Evolutionary conservation across 2,113 vertebrate species (phyloP), one percentile per base, ranked within the genome.

Genomic region (Channa argus): DNA sequence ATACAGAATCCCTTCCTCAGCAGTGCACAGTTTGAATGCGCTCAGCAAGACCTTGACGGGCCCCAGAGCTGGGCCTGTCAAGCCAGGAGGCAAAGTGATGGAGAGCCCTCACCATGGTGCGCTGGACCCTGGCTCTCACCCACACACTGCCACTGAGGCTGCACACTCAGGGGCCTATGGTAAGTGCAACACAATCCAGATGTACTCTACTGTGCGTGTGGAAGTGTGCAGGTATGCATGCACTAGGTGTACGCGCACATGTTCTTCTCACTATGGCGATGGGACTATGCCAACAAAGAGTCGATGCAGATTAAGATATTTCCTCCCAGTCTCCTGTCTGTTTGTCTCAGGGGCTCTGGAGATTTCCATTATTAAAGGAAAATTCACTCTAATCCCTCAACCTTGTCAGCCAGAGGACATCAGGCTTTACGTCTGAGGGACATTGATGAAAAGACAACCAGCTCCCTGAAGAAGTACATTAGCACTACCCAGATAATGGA

Each of bases 181-280:
- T 80, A 88, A 79, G 66, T 70, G 82, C 91, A 93, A 94, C 88
- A 77, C 78, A 88, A 92, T 93, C 94, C 94, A 95, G 93, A 95
- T 95, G 93, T 92, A 92, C 46, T 74, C 58, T n/a, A 38, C 67
- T 63, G 77, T 67, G 72, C 11, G n/a, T 79, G 79, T 74, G 64
- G 37, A 39, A 59, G 70, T 72, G 72, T 66, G 74, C 65, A 84
- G 77, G 80, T 80, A 78, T 60, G 80, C 49, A 38, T n/a, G 34
- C 2, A 34, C 50, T 34, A 54, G 62, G 36, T 7, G 37, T 60
- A 49, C 50, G 44, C 15, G 56, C 67, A 83, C 77, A 79, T 68
- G 72, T 58, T 82, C 79, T 56, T 79, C 79, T 79, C 79, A 76
- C 86, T 86, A 77, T 78, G 63, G 74, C 71, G 71, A 80, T 78